Evolutionary conservation across 35 echinoderm and acorn worm genomes (phyloP).

Genomic region (Holothuria glaberrima): DNA sequence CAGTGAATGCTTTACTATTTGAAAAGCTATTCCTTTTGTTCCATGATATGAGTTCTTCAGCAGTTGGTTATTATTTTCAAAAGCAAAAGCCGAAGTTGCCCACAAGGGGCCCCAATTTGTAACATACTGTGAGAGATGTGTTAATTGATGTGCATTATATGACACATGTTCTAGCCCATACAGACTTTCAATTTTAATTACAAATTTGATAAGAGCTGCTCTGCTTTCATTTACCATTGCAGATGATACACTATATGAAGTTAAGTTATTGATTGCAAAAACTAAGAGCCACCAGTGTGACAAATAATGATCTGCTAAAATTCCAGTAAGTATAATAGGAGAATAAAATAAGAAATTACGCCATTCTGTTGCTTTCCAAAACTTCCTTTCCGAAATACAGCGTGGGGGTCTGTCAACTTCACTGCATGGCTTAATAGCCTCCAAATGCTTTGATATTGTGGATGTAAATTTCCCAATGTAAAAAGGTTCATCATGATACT

Average conservation of each 20-base stretch:
- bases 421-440: conserved; percentile 5
- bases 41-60: conserved; percentile 30
- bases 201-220: conserved; percentile 2
- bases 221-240: conserved; percentile 5
- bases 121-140: conserved; percentile 31
- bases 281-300: conserved; percentile 43
- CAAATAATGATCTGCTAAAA: conserved; percentile 32
- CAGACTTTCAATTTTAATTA: conserved; percentile 8
- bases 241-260: background rate
- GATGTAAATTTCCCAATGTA: background rate
- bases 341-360: conserved; percentile 56
- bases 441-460: background rate
- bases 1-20: conserved; percentile 19
- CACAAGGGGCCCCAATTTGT: conserved; percentile 56
- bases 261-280: conserved; percentile 9
- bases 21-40: conserved; percentile 5
- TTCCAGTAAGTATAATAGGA: conserved; percentile 15
- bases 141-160: conserved; percentile 27
- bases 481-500: background rate
- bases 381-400: conserved; percentile 31
- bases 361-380: conserved; percentile 69
- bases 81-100: conserved; percentile 39
- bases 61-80: conserved; percentile 45
- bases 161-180: conserved; percentile 42
- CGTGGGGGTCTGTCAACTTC: conserved; percentile 36